These are phyloP conservation scores for Brachionus rotundiformis DNA, from an alignment of 1,140 invertebrate genomes.

Conservation along the genomic window DNA sequence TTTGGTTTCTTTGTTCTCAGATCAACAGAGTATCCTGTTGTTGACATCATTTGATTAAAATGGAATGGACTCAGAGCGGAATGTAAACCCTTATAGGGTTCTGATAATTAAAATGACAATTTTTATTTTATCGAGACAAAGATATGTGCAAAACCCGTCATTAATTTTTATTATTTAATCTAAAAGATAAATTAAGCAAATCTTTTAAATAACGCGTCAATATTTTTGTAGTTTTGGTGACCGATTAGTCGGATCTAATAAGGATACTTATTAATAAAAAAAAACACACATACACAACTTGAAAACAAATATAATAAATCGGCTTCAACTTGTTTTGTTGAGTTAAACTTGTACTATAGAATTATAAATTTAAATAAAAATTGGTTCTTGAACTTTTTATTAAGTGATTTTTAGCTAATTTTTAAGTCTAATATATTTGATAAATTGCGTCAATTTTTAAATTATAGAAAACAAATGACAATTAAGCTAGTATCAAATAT, in stretches of 20 bases:
- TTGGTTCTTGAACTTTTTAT: not conserved
- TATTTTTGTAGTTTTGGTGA: slow-evolving; percentile 14
- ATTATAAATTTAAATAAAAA: not conserved
- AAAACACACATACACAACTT: not conserved
- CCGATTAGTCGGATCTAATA: not conserved
- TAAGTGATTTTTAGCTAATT: not conserved
- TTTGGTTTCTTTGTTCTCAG: not conserved
- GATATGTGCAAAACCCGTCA: not conserved
- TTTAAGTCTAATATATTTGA: not conserved
- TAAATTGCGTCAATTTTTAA: not conserved
- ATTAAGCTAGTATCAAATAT: not conserved
- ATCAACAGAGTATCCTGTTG: not conserved
- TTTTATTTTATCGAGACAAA: not conserved
- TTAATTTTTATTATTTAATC: slow-evolving; percentile 18
- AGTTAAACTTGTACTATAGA: not conserved
- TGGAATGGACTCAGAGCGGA: not conserved
- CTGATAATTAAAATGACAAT: not conserved
- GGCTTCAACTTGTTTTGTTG: not conserved
- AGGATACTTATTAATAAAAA: not conserved
- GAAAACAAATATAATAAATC: not conserved
- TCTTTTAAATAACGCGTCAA: not conserved
- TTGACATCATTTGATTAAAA: not conserved
- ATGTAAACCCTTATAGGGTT: not conserved
- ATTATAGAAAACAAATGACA: not conserved
- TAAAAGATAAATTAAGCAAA: slow-evolving; percentile 11